Conservation (phyloP, 2,888 invertebrate species). For the Tiliacea aurago region DNA sequence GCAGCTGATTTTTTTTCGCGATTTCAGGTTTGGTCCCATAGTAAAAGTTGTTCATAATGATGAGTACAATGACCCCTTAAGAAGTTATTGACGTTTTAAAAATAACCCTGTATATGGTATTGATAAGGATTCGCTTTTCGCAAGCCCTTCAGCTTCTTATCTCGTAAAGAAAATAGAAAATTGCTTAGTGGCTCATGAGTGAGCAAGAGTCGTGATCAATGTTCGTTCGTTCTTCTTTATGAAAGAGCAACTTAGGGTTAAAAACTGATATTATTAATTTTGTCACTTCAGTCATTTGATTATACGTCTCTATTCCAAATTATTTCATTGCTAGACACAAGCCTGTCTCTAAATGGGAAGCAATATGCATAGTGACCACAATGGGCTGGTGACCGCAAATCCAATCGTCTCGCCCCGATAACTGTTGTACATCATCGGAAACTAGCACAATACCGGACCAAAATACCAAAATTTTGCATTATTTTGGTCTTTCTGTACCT, state of each 20-base stretch:
- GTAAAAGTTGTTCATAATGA: too few relatives aligned
- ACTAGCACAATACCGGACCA: not conserved
- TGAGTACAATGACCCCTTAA: too few relatives aligned
- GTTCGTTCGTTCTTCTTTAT: not conserved
- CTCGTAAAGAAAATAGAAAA: not conserved
- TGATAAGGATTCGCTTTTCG: not conserved
- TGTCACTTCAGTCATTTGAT: not conserved
- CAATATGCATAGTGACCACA: constrained; percentile 15
- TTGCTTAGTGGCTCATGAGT: not conserved
- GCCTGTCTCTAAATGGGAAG: not conserved
- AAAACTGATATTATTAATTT: too few relatives aligned
- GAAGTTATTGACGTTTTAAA: too few relatives aligned
- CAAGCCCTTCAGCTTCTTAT: not conserved
- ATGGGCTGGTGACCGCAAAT: constrained; percentile 21
- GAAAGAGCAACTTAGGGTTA: not conserved
- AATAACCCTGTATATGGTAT: too few relatives aligned
- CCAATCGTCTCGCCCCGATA: constrained; percentile 33
- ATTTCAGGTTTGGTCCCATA: too few relatives aligned
- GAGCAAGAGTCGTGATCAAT: not conserved
- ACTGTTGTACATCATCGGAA: constrained; percentile 22
- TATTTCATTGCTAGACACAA: constrained; percentile 3
- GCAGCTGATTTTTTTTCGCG: too few relatives aligned
- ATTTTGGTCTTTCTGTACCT: not conserved
- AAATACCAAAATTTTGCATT: not conserved
- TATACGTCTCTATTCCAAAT: not conserved